Evolutionary conservation across 2,113 vertebrate genomes (phyloP).

Genomic region (Perognathus longimembris): DNA sequence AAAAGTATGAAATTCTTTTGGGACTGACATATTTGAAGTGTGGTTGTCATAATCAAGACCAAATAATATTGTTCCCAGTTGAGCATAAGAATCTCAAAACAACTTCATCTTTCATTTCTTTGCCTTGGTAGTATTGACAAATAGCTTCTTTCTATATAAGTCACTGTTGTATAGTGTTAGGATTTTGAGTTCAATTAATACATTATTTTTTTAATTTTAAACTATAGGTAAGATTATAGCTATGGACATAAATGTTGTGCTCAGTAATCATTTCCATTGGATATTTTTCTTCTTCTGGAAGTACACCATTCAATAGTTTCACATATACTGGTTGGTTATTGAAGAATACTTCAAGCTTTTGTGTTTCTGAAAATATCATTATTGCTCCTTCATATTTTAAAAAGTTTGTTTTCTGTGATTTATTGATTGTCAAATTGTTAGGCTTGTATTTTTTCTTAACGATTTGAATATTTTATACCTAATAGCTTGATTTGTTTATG

Average conservation of each 20-base stretch:
- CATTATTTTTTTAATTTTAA: not conserved
- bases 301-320: not conserved
- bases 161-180: not conserved
- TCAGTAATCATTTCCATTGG: not conserved
- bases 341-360: not conserved
- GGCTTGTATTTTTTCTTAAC: conserved; percentile 9
- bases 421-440: not conserved
- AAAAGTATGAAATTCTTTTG: not conserved
- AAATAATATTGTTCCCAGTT: not conserved
- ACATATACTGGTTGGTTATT: not conserved
- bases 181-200: conserved; percentile 26
- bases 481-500: not conserved
- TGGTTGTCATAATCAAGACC: not conserved
- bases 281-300: conserved; percentile 11
- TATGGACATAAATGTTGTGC: not conserved
- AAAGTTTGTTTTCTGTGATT: not conserved
- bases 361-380: not conserved
- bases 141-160: not conserved
- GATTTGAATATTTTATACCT: not conserved
- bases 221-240: not conserved
- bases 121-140: not conserved
- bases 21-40: not conserved
- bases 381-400: conserved; percentile 38
- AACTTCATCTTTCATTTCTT: not conserved
- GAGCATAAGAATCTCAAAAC: not conserved